phyloP scores from a whole-genome alignment of 1,140 invertebrate species.

The Nylanderia fulva region DNA sequence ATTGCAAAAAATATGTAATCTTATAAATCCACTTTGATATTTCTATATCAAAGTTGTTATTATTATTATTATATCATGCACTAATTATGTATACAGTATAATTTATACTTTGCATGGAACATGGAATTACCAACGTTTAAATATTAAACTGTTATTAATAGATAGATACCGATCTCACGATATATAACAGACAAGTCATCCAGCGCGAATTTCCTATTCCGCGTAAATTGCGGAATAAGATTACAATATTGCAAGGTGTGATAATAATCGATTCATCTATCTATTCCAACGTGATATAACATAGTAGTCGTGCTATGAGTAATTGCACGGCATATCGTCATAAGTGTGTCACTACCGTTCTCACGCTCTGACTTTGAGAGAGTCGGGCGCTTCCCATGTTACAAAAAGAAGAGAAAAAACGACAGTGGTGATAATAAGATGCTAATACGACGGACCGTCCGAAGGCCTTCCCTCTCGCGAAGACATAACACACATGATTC shows the following conservation, averaged over 20 bases:
- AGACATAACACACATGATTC: slow-evolving; percentile 22
- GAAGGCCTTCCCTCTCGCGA: slow-evolving; percentile 49
- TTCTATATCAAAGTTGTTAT: no score
- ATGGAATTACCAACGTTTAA: not conserved
- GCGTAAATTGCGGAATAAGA: not conserved
- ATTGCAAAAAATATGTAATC: no score
- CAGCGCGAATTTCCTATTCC: not conserved
- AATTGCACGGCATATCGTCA: slow-evolving; percentile 48
- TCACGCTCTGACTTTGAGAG: slow-evolving; percentile 65
- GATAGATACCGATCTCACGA: not conserved
- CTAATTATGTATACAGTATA: no score
- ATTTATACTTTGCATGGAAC: no score
- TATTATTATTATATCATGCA: no score
- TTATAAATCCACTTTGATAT: no score
- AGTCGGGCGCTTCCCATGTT: slow-evolving; percentile 41
- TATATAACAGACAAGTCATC: not conserved
- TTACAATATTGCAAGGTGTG: not conserved
- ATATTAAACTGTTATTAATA: not conserved
- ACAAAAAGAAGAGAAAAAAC: slow-evolving; percentile 42
- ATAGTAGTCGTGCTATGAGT: slow-evolving; percentile 29
- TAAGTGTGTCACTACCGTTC: slow-evolving; percentile 70
- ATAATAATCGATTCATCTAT: slow-evolving; percentile 49
- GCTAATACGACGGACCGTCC: slow-evolving; percentile 42
- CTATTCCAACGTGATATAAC: not conserved
- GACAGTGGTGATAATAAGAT: slow-evolving; percentile 35